Conservation (phyloP, 2,797 vertebrate species). For the Pseudomugil tenellus region DNA sequence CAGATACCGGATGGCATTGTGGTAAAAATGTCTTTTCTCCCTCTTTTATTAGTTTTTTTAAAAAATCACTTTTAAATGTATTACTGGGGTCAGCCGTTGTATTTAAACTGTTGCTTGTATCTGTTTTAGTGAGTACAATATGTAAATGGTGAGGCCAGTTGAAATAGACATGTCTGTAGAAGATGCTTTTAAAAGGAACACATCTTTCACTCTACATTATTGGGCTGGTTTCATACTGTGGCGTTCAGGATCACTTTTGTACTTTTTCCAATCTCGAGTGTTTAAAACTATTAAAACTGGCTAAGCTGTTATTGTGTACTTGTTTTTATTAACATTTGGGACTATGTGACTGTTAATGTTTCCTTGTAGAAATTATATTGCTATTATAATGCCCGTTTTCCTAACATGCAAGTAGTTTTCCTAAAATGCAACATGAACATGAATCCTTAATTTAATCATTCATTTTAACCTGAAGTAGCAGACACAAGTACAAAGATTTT, state of each 20-base stretch:
- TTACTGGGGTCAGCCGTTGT: conserved; percentile 86
- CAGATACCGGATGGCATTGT: conserved; percentile 75
- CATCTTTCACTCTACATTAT: conserved; percentile 87
- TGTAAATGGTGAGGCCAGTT: conserved; percentile 82
- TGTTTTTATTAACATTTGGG: conserved; percentile 32
- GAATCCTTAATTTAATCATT: too few relatives aligned
- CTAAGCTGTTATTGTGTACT: conserved; percentile 75
- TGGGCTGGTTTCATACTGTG: conserved; percentile 90
- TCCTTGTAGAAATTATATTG: too few relatives aligned
- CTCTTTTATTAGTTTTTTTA: conserved; percentile 69
- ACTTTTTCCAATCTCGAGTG: conserved; percentile 88
- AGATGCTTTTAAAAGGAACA: conserved; percentile 82
- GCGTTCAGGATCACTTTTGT: conserved; percentile 92
- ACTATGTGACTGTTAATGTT: too few relatives aligned
- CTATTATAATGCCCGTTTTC: too few relatives aligned
- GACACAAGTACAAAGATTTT: too few relatives aligned
- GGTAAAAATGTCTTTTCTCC: conserved; percentile 70
- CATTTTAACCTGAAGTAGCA: too few relatives aligned
- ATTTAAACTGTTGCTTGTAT: conserved; percentile 91
- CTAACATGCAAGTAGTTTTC: too few relatives aligned
- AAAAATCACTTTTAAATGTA: conserved; percentile 86
- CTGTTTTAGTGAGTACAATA: conserved; percentile 86
- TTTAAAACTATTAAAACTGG: conserved; percentile 94
- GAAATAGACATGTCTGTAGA: conserved; percentile 82
- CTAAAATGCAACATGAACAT: too few relatives aligned